A percentile compares a stretch with the other conserved stretches of the same genome.
phyloP scores from a whole-genome alignment of 1,140 invertebrate genomes.

The Trigoniulus corallinus region DNA sequence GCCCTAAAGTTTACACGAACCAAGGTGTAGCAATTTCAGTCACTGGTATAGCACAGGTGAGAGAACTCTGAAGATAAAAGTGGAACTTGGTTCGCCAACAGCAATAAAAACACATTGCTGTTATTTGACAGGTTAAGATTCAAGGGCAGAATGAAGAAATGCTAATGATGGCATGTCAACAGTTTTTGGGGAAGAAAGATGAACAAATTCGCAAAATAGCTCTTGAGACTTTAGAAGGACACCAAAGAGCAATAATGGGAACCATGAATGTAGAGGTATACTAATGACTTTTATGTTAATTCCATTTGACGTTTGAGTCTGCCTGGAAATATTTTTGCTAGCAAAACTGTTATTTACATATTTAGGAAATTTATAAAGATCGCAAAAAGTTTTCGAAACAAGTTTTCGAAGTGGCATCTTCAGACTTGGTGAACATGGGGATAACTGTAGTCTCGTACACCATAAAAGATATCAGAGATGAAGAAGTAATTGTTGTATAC shows the following conservation, averaged over 20 bases:
- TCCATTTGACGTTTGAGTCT: not conserved
- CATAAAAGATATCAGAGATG: slow-evolving; percentile 91
- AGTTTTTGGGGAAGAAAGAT: slow-evolving; percentile 86
- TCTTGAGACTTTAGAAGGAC: slow-evolving; percentile 87
- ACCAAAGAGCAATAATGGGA: slow-evolving; percentile 96
- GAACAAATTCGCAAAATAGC: slow-evolving; percentile 82
- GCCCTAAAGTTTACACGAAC: slow-evolving; percentile 69
- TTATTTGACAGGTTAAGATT: slow-evolving; percentile 63
- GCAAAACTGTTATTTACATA: slow-evolving; percentile 4
- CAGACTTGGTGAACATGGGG: slow-evolving; percentile 93
- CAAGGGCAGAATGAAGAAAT: slow-evolving; percentile 95
- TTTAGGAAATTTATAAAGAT: slow-evolving; percentile 91
- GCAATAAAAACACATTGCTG: no score
- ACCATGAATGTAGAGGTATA: slow-evolving; percentile 94
- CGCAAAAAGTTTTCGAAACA: slow-evolving; percentile 97
- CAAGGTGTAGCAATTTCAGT: slow-evolving; percentile 94
- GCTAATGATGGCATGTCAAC: slow-evolving; percentile 87
- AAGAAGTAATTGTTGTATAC: slow-evolving; percentile 55
- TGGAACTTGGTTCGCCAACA: not conserved
- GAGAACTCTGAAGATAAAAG: not conserved
- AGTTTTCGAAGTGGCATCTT: slow-evolving; percentile 85
- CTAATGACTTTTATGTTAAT: not conserved
- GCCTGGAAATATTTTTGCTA: not conserved
- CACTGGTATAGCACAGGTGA: slow-evolving; percentile 81
- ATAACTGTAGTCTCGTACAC: slow-evolving; percentile 97